These are phyloP conservation scores for Mesaphorura yosii DNA, from an alignment of 1,140 invertebrate genomes.

Conservation along the genomic window DNA sequence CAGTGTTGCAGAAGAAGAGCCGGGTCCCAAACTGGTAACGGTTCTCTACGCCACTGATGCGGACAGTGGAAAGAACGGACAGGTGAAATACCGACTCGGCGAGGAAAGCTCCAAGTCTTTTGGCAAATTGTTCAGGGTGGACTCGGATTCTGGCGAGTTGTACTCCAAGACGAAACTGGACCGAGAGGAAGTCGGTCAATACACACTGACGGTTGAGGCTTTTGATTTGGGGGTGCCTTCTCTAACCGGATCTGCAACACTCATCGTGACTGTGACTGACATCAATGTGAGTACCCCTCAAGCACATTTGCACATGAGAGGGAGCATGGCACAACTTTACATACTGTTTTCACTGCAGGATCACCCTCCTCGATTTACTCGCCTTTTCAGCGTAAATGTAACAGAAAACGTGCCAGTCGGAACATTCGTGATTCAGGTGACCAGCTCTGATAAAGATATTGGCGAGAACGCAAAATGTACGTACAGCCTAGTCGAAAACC, in stretches of 20 bases:
- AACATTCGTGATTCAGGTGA: constrained; percentile 82
- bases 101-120: constrained; percentile 43
- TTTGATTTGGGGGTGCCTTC: constrained; percentile 72
- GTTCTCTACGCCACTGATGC: constrained; percentile 70
- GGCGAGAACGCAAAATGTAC: constrained; percentile 77
- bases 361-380: constrained; percentile 82
- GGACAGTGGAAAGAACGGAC: constrained; percentile 76
- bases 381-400: constrained; percentile 84
- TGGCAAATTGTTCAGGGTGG: constrained; percentile 66
- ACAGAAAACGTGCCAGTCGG: constrained; percentile 89
- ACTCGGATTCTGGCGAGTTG: constrained; percentile 68
- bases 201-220: constrained; percentile 73
- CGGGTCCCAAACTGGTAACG: constrained; percentile 60
- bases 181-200: constrained; percentile 70
- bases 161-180: constrained; percentile 71
- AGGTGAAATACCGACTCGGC: constrained; percentile 63
- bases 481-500: constrained; percentile 64
- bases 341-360: constrained; percentile 42
- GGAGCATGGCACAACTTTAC: too few relatives aligned
- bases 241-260: constrained; percentile 68
- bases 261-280: constrained; percentile 64
- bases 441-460: constrained; percentile 77
- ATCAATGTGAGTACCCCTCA: not conserved
- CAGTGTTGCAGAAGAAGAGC: constrained; percentile 71
- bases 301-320: constrained; percentile 58